phyloP scores from a whole-genome alignment of 1,140 invertebrate species.

The Zophobas morio region DNA sequence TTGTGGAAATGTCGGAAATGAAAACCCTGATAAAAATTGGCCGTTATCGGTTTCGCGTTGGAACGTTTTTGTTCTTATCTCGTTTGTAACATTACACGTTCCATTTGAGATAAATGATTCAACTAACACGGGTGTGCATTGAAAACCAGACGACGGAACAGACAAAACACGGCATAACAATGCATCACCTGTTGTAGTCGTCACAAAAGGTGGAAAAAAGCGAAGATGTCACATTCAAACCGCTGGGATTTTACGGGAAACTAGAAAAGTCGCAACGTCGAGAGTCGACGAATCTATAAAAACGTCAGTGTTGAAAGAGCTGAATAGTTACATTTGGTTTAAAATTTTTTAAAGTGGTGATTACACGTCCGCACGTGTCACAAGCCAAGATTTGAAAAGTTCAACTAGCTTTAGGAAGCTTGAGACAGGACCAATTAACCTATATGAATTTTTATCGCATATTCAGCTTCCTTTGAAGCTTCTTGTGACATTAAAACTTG shows the following conservation, averaged over 20 bases:
- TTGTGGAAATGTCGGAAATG: background rate
- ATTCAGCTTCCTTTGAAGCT: no score
- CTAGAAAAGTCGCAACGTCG: no score
- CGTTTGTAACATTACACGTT: constrained; percentile 6
- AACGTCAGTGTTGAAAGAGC: no score
- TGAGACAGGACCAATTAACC: no score
- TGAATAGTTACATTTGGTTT: no score
- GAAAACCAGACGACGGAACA: constrained; percentile 27
- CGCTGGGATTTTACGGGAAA: background rate
- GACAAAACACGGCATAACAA: constrained; percentile 26
- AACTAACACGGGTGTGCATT: constrained; percentile 2
- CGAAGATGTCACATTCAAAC: background rate
- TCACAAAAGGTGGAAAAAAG: background rate
- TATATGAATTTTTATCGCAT: no score
- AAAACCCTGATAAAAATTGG: constrained; percentile 14
- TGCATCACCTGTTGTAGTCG: constrained; percentile 20
- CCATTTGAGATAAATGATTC: constrained; percentile 31
- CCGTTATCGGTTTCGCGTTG: constrained; percentile 13
- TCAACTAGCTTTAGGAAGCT: no score
- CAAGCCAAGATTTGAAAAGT: no score
- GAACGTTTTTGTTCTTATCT: constrained; percentile 24
- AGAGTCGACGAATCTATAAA: no score
- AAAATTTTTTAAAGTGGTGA: no score
- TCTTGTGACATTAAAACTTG: no score
- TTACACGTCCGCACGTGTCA: no score